Evolutionary conservation across 2,113 vertebrate species (phyloP).

Genomic region (Sturnira hondurensis): DNA sequence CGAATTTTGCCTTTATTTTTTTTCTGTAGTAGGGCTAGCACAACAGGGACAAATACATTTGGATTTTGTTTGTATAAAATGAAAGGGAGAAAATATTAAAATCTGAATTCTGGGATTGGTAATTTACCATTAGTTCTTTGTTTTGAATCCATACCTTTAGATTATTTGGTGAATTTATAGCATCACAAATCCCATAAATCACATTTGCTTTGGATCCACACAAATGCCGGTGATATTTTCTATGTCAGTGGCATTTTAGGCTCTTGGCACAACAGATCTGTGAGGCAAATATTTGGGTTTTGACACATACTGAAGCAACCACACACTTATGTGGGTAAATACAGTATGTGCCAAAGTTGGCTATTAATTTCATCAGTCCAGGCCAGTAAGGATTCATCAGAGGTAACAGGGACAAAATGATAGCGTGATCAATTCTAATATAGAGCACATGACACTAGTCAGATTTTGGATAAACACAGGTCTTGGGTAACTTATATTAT

Average conservation of each 20-base stretch:
- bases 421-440: not conserved
- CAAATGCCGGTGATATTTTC: not conserved
- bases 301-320: slow-evolving; percentile 10
- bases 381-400: not conserved
- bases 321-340: slow-evolving; percentile 30
- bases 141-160: not conserved
- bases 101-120: not conserved
- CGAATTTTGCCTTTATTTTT: not conserved
- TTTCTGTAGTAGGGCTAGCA: not conserved
- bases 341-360: not conserved
- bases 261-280: not conserved
- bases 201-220: not conserved
- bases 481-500: not conserved
- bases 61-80: not conserved
- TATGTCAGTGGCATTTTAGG: slow-evolving; percentile 11
- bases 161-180: not conserved
- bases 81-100: not conserved
- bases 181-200: not conserved
- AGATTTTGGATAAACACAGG: not conserved
- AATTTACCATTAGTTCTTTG: not conserved
- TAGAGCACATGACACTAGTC: not conserved
- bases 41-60: not conserved
- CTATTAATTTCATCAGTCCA: not conserved
- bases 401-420: not conserved
- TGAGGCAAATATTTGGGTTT: slow-evolving; percentile 46